phyloP scores from a whole-genome alignment of 2,113 vertebrate genomes.

The Chloropsis cyanopogon region DNA sequence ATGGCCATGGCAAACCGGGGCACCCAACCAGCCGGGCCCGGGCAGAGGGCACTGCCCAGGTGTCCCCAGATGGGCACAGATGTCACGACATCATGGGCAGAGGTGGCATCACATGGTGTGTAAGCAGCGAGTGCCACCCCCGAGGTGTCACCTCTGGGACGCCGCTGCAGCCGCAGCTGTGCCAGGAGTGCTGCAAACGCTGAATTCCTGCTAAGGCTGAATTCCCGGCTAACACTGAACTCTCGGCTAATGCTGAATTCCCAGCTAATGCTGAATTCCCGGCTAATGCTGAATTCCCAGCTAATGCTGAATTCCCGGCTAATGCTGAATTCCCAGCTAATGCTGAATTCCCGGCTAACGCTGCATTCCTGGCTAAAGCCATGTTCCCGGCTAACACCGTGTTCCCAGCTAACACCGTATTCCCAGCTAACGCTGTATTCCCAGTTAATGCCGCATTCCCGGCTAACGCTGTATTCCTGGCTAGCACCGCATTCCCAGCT shows the following conservation, averaged over 20 bases:
- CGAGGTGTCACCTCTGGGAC: accelerated
- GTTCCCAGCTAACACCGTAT: accelerated
- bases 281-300: accelerated
- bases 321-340: not conserved
- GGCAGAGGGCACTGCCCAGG: not conserved
- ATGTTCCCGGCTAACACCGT: accelerated
- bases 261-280: accelerated
- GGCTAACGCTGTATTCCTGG: not conserved
- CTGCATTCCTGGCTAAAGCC: not conserved
- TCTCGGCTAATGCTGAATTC: not conserved
- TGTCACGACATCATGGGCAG: accelerated
- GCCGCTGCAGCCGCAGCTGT: accelerated
- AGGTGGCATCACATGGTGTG: accelerated
- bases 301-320: accelerated
- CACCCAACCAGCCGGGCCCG: accelerated
- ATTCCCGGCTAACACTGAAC: accelerated
- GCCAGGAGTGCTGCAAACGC: too few species aligned
- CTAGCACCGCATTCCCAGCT: too few species aligned
- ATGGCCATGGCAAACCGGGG: accelerated
- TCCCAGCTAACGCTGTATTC: not conserved
- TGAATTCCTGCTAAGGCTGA: not conserved
- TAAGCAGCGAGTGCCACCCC: not conserved
- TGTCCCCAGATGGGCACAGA: not conserved
- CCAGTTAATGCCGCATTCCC: accelerated
- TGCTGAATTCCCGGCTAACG: not conserved